Conservation (phyloP, 2,797 vertebrate genomes). For the Phoeniculus purpureus region DNA sequence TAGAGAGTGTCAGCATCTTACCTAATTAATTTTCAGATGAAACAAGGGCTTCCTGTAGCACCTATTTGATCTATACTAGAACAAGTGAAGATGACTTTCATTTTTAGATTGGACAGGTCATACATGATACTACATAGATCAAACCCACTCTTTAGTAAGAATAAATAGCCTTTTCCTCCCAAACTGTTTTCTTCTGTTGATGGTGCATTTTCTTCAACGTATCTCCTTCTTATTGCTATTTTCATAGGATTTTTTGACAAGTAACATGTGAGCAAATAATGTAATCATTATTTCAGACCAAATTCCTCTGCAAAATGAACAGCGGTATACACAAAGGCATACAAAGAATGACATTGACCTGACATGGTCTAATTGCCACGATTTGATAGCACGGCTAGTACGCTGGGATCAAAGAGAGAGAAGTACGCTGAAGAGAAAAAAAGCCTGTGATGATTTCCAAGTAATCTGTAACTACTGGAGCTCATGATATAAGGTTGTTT, state of each 20-base stretch:
- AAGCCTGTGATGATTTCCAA: not conserved
- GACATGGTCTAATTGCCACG: not conserved
- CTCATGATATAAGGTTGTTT: not conserved
- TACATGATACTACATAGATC: not conserved
- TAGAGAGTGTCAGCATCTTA: not conserved
- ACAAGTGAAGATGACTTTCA: not conserved
- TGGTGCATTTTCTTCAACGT: no score
- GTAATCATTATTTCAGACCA: not conserved
- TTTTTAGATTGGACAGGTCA: not conserved
- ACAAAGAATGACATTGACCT: not conserved
- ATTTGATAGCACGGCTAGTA: not conserved
- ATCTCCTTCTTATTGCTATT: no score
- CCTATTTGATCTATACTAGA: not conserved
- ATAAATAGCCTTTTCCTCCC: no score
- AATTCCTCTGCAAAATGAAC: constrained; percentile 2
- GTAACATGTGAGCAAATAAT: no score
- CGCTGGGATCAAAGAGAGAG: not conserved
- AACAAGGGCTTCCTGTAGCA: not conserved
- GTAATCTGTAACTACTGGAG: not conserved
- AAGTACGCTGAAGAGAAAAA: not conserved
- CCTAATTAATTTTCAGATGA: not conserved
- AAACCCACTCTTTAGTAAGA: no score
- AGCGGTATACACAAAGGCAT: not conserved
- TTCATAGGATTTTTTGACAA: no score
- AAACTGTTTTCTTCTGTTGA: no score